Conservation (phyloP, 2,888 invertebrate species). For the Protodeltote pygarga region DNA sequence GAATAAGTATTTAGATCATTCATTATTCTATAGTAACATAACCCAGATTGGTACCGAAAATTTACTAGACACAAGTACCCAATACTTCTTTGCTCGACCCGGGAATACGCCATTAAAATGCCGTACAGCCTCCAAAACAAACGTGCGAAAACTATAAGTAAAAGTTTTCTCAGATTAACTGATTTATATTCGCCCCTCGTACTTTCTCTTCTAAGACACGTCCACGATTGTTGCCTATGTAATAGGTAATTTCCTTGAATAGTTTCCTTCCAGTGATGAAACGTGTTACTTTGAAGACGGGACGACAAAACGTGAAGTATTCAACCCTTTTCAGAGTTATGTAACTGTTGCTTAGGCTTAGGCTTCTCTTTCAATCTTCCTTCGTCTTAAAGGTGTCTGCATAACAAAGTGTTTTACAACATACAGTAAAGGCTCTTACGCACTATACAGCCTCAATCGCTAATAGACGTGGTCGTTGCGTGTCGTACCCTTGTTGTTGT, state of each 20-base stretch:
- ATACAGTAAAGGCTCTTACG: too few relatives aligned
- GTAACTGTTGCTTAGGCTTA: background rate
- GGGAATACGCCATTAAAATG: constrained; percentile 17
- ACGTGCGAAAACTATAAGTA: constrained; percentile 17
- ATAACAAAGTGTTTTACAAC: too few relatives aligned
- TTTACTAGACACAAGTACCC: too few relatives aligned
- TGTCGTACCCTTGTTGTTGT: too few relatives aligned
- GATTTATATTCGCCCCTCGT: constrained; percentile 44
- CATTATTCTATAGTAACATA: too few relatives aligned
- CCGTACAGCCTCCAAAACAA: constrained; percentile 1
- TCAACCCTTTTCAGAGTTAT: constrained; percentile 28
- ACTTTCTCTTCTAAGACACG: constrained; percentile 25
- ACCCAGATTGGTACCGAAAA: too few relatives aligned
- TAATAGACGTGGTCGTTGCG: too few relatives aligned
- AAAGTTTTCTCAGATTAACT: constrained; percentile 33
- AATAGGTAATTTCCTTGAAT: constrained; percentile 35
- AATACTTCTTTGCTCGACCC: background rate
- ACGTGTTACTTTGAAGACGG: constrained; percentile 23
- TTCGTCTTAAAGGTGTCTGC: too few relatives aligned
- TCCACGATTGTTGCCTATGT: constrained; percentile 38
- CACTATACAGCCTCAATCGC: too few relatives aligned
- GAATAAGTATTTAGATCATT: too few relatives aligned
- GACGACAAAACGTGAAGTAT: constrained; percentile 21
- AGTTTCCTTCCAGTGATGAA: constrained; percentile 31
- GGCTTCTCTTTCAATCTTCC: background rate